Base-by-base conservation (phyloP, 1,140 invertebrate species). In the Lepidotrigona ventralis region DNA sequence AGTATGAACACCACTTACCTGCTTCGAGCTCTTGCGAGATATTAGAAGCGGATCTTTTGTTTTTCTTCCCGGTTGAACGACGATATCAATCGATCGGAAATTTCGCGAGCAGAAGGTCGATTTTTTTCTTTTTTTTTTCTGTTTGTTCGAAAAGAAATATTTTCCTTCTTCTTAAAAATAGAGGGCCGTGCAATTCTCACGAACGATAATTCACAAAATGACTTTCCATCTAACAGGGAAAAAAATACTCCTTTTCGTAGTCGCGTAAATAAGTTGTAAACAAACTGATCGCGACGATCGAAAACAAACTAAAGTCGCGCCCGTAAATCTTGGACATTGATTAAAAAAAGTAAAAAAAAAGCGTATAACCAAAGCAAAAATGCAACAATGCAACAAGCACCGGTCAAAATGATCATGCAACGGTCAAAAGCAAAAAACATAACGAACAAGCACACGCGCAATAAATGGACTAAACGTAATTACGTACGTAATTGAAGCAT, bases 1-100 rank as follows among this genome's bases (percentile, higher is more conserved):
- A 88, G 77, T 83, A 84, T 26, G 88, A 73, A 60, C 69, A 53
- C 33, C 83, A 90, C 89, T 90, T 90, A 90, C 89, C 89, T 90
- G 88, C 80, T 75, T 79, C 63, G 79, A 46, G 23, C 53, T 63
- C 76, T 79, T 56, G 79, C 60, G 84, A 72, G 74, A 63, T 33
- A 29, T 73, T 29, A 51, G 8, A 46, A 73, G 0, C 23, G 29
- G 8, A 53, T 73, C 5, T 63, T 19, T 63, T 33, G 39, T 39
- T 68, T 33, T 11, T 21, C 6, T 46, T n/a, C 17, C 33, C 23
- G 46, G 15, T 51, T 19, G 15, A 46, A 46, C 68, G 33, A 21
- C 15, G 9, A 46, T 70, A n/a, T 8, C 12, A n/a, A n/a, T 75
- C 21, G 9, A 58, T 23, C 6, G 29, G 26, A 39, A 60, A 75